Conservation (phyloP, 2,797 vertebrate genomes). For the Oreonectes daqikongensis region DNA sequence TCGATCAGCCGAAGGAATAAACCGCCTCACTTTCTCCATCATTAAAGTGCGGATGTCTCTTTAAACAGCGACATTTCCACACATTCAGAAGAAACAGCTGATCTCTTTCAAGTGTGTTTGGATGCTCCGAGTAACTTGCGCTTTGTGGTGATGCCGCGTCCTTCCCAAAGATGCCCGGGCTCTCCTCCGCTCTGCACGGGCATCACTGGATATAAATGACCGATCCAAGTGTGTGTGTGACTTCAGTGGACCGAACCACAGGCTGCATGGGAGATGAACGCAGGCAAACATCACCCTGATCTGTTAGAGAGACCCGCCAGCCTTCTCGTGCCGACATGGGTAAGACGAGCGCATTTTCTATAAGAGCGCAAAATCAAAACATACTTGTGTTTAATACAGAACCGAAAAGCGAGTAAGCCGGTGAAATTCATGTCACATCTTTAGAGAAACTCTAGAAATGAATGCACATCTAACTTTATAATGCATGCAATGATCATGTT, state of each 20-base stretch:
- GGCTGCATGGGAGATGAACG: constrained; percentile 87
- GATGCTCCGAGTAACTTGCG: constrained; percentile 43
- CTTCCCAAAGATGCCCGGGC: constrained; percentile 23
- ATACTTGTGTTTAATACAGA: too few species aligned
- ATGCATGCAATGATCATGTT: background rate
- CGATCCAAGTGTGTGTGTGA: constrained; percentile 70
- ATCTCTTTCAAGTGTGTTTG: constrained; percentile 7
- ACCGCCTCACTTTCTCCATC: background rate
- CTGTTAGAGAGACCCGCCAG: constrained; percentile 83
- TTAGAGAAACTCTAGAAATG: background rate
- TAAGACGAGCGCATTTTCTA: constrained; percentile 68
- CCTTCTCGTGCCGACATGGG: constrained; percentile 84
- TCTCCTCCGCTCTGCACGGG: constrained; percentile 42
- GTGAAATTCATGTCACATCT: too few species aligned
- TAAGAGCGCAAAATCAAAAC: too few species aligned
- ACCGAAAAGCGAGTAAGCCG: too few species aligned
- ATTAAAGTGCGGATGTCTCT: constrained; percentile 12
- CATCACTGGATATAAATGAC: constrained; percentile 67
- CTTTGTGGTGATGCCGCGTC: constrained; percentile 13
- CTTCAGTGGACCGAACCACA: constrained; percentile 72
- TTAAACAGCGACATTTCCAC: background rate
- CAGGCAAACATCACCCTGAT: constrained; percentile 78
- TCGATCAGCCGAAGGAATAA: constrained; percentile 18
- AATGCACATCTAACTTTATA: constrained; percentile 19
- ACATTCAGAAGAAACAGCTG: constrained; percentile 6